phyloP scores from a whole-genome alignment of 1,140 invertebrate genomes.

The Linepithema humile region DNA sequence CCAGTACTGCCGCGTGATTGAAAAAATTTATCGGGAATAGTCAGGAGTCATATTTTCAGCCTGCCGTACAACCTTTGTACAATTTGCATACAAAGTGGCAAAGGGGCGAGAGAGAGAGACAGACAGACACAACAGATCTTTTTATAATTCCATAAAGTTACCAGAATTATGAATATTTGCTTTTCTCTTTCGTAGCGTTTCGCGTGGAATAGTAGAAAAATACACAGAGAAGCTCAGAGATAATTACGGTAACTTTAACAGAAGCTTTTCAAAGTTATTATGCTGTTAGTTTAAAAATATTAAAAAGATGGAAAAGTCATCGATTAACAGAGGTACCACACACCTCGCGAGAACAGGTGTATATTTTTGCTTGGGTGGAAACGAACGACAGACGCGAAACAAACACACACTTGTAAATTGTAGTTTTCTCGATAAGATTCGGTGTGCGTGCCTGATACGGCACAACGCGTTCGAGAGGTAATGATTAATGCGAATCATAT shows the following conservation, averaged over 20 bases:
- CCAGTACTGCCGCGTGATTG: not conserved
- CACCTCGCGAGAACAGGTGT: not conserved
- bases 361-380: not conserved
- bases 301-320: not conserved
- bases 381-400: not conserved
- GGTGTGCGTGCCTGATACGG: not conserved
- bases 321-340: not conserved
- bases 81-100: not conserved
- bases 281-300: no score
- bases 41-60: not conserved
- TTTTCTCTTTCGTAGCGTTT: not conserved
- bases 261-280: not conserved
- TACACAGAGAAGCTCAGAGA: not conserved
- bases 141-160: slow-evolving; percentile 35
- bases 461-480: slow-evolving; percentile 1
- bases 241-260: slow-evolving; percentile 35
- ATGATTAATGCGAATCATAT: slow-evolving; percentile 7
- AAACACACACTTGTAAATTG: not conserved
- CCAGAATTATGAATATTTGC: slow-evolving; percentile 26
- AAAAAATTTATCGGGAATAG: slow-evolving; percentile 18
- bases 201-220: not conserved
- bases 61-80: not conserved
- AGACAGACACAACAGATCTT: slow-evolving; percentile 29
- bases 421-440: slow-evolving; percentile 28
- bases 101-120: not conserved